Percentiles rank a stretch among this genome's conserved stretches.
Conservation (phyloP, 2,888 invertebrate species). For the Andrena flavipes region DNA sequence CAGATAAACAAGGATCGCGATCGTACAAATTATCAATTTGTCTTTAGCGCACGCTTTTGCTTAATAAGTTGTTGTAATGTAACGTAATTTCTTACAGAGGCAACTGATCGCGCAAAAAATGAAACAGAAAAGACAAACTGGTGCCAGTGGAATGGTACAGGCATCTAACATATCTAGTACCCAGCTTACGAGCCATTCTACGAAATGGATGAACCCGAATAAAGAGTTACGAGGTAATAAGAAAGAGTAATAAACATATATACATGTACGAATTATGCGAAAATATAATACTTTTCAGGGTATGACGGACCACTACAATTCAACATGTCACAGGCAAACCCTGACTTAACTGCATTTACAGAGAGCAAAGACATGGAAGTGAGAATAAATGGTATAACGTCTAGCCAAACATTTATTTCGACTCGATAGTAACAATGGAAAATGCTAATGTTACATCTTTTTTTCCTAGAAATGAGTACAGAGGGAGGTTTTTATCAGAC, state of each 20-base stretch:
- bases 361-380: constrained; percentile 80
- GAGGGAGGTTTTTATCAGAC: constrained; percentile 80
- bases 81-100: constrained; percentile 86
- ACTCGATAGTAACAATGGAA: not conserved
- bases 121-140: constrained; percentile 93
- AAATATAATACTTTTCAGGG: constrained; percentile 84
- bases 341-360: constrained; percentile 86
- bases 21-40: no score
- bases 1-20: no score
- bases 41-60: no score
- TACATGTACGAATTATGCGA: not conserved
- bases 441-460: not conserved
- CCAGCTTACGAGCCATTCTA: constrained; percentile 88
- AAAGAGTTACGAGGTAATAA: constrained; percentile 88
- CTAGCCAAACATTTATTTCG: not conserved
- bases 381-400: constrained; percentile 76
- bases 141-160: constrained; percentile 92
- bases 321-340: constrained; percentile 92
- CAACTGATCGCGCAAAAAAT: constrained; percentile 95
- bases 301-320: constrained; percentile 96
- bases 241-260: not conserved
- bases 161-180: constrained; percentile 92
- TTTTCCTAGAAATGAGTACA: constrained; percentile 73
- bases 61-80: not conserved
- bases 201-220: constrained; percentile 88